Evolutionary conservation across 2,113 vertebrate species (phyloP), one percentile per base, ranked within the genome.

Genomic region (Apeltes quadracus): DNA sequence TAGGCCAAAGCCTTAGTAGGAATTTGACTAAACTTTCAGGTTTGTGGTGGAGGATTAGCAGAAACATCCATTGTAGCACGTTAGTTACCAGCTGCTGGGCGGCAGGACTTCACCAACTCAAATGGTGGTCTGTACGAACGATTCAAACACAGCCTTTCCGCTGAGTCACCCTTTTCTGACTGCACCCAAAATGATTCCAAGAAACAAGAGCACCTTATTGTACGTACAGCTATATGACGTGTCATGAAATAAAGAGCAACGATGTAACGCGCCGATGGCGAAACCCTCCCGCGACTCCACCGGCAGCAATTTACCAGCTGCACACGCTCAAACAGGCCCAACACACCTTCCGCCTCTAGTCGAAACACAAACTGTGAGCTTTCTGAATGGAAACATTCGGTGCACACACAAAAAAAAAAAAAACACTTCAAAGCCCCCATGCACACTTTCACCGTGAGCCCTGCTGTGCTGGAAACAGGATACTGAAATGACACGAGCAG

Each of bases 121-220:
- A 87, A 85, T 61, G 63, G 70, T 82, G 69, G 58, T 51, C 79
- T 75, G 76, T 55, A 43, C 43, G 39, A 78, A 79, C 72, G 57
- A 69, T 32, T 64, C 46, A 75, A 86, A 87, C 72, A 84, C n/a
- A 25, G 23, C 78, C 56, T 50, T 84, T 76, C 55, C 78, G 78
- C 73, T 66, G 50, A 43, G 69, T 83, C 75, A 76, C 59, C 73
- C 48, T n/a, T 76, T 75, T 69, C 36, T 64, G 75, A 86, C 73
- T 86, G 80, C 92, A 89, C 78, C 84, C 87, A n/a, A 43, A 57
- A 10, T 74, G 88, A 92, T 90, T 92, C 88, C 78, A 88, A 75
- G 77, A 86, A 82, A 48, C 15, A 61, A 75, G 14, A 44, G 56
- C n/a, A n/a, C n/a, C n/a, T n/a, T n/a, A n/a, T n/a, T n/a, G n/a